phyloP scores from a whole-genome alignment of 2,797 vertebrate genomes.

The Okamejei kenojei region DNA sequence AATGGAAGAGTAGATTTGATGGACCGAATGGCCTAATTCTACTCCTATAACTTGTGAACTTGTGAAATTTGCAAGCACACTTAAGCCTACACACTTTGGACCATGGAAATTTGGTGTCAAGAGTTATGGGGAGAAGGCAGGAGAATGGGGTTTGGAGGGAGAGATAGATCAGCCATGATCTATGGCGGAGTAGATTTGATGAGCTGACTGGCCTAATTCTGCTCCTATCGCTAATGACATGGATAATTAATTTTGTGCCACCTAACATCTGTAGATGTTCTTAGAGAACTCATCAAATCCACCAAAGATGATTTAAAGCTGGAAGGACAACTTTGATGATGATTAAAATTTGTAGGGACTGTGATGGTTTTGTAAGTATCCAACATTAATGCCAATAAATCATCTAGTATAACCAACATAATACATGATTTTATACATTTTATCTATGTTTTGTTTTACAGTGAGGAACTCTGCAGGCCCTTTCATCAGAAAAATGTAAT shows the following conservation, averaged over 20 bases:
- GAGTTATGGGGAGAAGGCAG: too few species aligned
- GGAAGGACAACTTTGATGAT: background rate
- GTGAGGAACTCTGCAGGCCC: background rate
- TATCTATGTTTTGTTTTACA: background rate
- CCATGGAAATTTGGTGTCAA: background rate
- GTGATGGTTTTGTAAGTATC: background rate
- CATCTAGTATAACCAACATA: background rate
- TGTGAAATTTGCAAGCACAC: too few species aligned
- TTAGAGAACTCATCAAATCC: background rate
- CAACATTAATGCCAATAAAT: background rate
- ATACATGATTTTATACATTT: background rate
- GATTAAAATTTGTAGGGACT: background rate
- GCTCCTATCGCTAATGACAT: background rate
- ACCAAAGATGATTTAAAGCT: background rate
- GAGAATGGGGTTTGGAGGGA: too few species aligned
- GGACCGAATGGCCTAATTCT: too few species aligned
- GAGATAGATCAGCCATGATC: too few species aligned
- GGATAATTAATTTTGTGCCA: background rate
- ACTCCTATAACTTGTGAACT: too few species aligned
- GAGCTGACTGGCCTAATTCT: too few species aligned
- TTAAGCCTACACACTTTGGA: background rate
- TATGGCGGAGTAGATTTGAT: too few species aligned
- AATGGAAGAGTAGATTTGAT: too few species aligned
- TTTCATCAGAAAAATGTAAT: background rate
- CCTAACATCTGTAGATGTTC: background rate